These are phyloP conservation scores for Galbula dea DNA, from an alignment of 2,113 vertebrate species.

Conservation along the genomic window DNA sequence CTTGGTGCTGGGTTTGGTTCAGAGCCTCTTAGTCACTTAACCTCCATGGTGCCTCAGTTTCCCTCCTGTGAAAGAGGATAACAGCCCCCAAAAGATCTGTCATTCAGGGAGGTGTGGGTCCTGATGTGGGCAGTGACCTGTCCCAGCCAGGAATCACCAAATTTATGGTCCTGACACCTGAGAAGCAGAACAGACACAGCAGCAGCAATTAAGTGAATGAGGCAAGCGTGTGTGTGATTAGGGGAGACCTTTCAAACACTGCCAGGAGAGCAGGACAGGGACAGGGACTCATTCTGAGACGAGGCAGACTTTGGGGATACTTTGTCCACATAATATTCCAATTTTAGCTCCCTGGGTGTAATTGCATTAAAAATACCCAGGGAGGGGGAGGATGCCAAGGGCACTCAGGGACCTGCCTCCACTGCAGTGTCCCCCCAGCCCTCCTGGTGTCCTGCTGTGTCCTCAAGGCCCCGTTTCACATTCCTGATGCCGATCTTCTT, in stretches of 20 bases:
- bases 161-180: neutral
- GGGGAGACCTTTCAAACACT: neutral
- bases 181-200: neutral
- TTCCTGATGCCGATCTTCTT: neutral
- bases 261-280: neutral
- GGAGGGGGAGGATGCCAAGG: conserved; percentile 29
- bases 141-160: neutral
- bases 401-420: neutral
- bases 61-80: neutral
- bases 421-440: neutral
- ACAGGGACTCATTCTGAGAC: neutral
- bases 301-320: conserved; percentile 37
- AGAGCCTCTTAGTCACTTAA: neutral
- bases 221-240: neutral
- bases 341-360: conserved; percentile 56
- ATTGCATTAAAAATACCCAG: conserved; percentile 51
- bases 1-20: neutral
- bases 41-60: neutral
- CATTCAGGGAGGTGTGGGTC: fast-evolving
- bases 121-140: neutral
- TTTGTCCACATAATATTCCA: conserved; percentile 60
- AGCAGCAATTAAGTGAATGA: conserved; percentile 60
- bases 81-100: fast-evolving
- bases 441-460: neutral
- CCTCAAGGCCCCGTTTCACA: neutral